These are phyloP conservation scores for Drosophila orena DNA, from an alignment of 1,140 invertebrate genomes.

Conservation along the genomic window DNA sequence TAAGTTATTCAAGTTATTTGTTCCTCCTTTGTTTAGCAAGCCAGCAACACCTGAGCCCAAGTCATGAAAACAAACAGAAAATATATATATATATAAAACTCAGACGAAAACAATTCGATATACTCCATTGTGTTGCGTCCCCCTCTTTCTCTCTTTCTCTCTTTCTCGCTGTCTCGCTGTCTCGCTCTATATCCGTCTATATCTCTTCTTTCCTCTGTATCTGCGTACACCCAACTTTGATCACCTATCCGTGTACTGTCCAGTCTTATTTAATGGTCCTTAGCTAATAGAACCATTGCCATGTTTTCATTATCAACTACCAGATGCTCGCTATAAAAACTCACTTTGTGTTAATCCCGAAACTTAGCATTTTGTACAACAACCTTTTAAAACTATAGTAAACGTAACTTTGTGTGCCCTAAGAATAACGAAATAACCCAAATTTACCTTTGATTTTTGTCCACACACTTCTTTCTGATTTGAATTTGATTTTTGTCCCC, in stretches of 20 bases:
- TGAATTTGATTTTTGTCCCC: conserved; percentile 39
- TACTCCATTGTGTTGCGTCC: conserved; percentile 68
- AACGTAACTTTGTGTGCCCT: conserved; percentile 56
- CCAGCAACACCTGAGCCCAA: conserved; percentile 56
- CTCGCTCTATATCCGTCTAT: conserved; percentile 29
- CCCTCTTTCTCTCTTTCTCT: conserved; percentile 12
- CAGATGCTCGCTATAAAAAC: conserved; percentile 50
- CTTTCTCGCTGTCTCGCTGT: conserved; percentile 26
- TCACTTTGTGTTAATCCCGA: conserved; percentile 54
- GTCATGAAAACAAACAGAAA: conserved; percentile 29
- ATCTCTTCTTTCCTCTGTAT: conserved; percentile 25
- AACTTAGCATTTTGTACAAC: conserved; percentile 68
- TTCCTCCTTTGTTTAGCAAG: conserved; percentile 43
- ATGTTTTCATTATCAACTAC: conserved; percentile 38
- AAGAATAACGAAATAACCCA: conserved; percentile 20
- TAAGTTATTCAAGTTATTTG: conserved; percentile 52
- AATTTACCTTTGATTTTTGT: conserved; percentile 19
- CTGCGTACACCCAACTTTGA: conserved; percentile 38
- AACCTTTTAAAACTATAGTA: conserved; percentile 42
- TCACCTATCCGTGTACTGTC: conserved; percentile 53
- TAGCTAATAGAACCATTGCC: conserved; percentile 29
- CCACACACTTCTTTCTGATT: conserved; percentile 6
- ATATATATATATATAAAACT: conserved; percentile 33
- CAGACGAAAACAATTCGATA: conserved; percentile 50
- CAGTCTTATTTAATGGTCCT: conserved; percentile 35